A percentile compares a stretch with the other conserved stretches of the same genome.
Conservation (phyloP, 53 echinoderm and acorn worm genomes). For the Luidia sarsii region DNA sequence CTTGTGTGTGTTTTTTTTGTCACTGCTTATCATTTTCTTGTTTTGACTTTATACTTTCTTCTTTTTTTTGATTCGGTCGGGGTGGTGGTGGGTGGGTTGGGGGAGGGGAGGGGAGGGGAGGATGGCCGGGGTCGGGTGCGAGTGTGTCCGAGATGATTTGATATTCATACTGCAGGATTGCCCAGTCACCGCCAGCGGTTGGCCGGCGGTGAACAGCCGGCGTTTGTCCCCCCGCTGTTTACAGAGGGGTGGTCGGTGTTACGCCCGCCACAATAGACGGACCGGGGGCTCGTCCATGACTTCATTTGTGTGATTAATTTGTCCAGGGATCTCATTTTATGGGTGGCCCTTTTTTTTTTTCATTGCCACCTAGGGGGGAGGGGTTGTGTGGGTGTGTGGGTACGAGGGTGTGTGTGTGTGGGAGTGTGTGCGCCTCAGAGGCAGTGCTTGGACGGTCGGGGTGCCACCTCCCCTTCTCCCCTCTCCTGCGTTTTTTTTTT, state of each 20-base stretch:
- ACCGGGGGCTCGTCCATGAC: slow-evolving; percentile 30
- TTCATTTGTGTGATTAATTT: slow-evolving; percentile 61
- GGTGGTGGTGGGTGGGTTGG: neutral
- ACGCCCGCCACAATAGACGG: slow-evolving; percentile 16
- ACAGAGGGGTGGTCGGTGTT: slow-evolving; percentile 36
- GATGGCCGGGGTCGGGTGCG: neutral
- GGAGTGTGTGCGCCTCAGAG: too few relatives aligned
- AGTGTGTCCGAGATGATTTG: neutral
- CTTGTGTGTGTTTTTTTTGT: too few relatives aligned
- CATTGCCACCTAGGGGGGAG: neutral
- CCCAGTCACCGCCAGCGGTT: slow-evolving; percentile 7
- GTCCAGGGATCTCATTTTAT: neutral
- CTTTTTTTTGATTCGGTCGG: neutral
- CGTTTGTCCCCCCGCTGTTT: slow-evolving; percentile 17
- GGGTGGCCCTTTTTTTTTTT: slow-evolving; percentile 6
- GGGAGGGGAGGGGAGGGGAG: too few relatives aligned
- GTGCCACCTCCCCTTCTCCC: neutral
- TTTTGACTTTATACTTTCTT: too few relatives aligned
- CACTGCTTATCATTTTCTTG: too few relatives aligned
- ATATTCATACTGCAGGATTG: slow-evolving; percentile 31
- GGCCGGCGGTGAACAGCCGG: neutral
- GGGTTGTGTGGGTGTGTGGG: too few relatives aligned
- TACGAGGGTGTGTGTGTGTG: too few relatives aligned
- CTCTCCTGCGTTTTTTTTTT: neutral
- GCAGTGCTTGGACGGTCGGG: neutral